phyloP scores from a whole-genome alignment of 2,797 vertebrate species.

The Synaphobranchus kaupii region DNA sequence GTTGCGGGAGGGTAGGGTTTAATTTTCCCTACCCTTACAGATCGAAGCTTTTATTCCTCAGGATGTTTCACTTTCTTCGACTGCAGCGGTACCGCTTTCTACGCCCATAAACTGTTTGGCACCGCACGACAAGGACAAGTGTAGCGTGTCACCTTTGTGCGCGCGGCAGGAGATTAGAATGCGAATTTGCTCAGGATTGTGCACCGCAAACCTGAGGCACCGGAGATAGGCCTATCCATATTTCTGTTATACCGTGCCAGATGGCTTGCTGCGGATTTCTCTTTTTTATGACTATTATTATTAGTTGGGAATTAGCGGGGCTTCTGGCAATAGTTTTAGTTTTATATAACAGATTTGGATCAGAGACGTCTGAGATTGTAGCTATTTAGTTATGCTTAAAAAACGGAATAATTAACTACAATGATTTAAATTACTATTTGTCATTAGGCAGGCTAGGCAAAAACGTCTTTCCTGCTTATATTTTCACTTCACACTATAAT shows the following conservation, averaged over 20 bases:
- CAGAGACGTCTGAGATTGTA: background rate
- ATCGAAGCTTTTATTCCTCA: slow-evolving; percentile 44
- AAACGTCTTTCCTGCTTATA: background rate
- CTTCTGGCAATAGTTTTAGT: slow-evolving; percentile 17
- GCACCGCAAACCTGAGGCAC: slow-evolving; percentile 13
- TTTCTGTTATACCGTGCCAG: slow-evolving; percentile 13
- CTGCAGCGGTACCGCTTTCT: slow-evolving; percentile 53
- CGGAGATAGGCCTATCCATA: slow-evolving; percentile 1
- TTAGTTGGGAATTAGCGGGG: background rate
- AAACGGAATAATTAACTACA: background rate
- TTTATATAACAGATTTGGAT: slow-evolving; percentile 19
- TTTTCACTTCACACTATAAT: background rate
- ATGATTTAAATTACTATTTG: background rate
- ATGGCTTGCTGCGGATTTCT: slow-evolving; percentile 5
- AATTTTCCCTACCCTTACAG: too few species aligned
- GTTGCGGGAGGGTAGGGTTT: too few species aligned
- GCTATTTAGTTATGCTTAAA: background rate
- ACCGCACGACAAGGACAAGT: background rate
- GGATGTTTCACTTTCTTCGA: slow-evolving; percentile 51
- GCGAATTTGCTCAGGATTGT: slow-evolving; percentile 7
- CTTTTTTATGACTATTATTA: background rate
- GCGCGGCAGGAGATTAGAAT: background rate
- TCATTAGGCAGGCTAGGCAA: background rate
- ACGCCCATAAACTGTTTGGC: background rate
- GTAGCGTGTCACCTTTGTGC: background rate